Percentiles rank a stretch among this genome's conserved stretches.
phyloP scores from a whole-genome alignment of 1,140 invertebrate species.

The Heliconius hermathena region DNA sequence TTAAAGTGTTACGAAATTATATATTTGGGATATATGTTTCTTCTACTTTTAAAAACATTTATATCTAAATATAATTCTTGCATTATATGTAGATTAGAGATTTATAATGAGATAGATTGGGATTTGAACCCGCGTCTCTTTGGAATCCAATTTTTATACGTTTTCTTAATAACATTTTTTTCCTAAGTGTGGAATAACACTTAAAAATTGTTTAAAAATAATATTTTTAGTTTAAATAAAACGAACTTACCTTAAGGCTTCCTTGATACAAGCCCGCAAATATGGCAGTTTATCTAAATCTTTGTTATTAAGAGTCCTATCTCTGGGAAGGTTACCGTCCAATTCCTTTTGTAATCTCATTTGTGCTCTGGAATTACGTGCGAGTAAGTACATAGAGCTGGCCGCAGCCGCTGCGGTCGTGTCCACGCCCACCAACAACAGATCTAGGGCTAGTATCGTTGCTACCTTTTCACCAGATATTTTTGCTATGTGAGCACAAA shows the following conservation, averaged over 20 bases:
- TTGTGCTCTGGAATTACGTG: slow-evolving; percentile 89
- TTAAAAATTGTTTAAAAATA: background rate
- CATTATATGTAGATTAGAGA: too few relatives aligned
- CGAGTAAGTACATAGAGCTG: slow-evolving; percentile 91
- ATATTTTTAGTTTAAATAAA: too few relatives aligned
- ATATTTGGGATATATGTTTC: too few relatives aligned
- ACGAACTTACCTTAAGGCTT: slow-evolving; percentile 88
- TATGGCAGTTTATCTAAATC: slow-evolving; percentile 89
- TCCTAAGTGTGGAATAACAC: background rate
- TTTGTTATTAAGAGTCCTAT: slow-evolving; percentile 83
- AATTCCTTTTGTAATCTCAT: slow-evolving; percentile 88
- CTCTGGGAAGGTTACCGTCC: slow-evolving; percentile 81
- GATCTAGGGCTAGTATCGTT: slow-evolving; percentile 89
- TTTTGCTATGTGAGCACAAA: slow-evolving; percentile 66
- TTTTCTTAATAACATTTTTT: too few relatives aligned
- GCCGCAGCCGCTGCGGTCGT: slow-evolving; percentile 91
- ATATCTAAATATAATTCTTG: background rate
- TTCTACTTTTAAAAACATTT: background rate
- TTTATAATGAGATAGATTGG: too few relatives aligned
- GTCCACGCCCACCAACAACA: slow-evolving; percentile 93
- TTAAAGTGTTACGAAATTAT: too few relatives aligned
- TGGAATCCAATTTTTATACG: too few relatives aligned
- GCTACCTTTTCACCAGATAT: slow-evolving; percentile 84
- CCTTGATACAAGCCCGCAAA: slow-evolving; percentile 94
- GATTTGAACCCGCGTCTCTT: too few relatives aligned